Conservation (phyloP, 2,888 invertebrate genomes). For the Xestia xanthographa region DNA sequence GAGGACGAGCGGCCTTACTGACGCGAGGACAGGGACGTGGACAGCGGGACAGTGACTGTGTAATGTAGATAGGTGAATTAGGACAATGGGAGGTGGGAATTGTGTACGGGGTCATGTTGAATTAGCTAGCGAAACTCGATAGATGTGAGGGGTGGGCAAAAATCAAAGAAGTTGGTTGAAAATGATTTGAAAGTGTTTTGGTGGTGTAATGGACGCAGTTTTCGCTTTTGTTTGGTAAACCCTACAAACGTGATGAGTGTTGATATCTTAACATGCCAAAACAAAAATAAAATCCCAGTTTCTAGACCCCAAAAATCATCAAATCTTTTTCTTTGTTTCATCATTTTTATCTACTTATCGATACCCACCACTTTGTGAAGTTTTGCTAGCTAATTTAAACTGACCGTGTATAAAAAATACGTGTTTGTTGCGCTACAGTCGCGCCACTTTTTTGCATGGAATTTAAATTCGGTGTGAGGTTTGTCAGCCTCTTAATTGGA, state of each 20-base stretch:
- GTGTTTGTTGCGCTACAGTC: slow-evolving; percentile 12
- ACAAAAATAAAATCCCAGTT: not conserved
- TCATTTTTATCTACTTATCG: not conserved
- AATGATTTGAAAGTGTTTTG: not conserved
- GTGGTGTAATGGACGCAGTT: not conserved
- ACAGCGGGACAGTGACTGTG: slow-evolving; percentile 1
- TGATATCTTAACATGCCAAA: not conserved
- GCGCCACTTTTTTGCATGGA: slow-evolving; percentile 14
- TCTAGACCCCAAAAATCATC: not conserved
- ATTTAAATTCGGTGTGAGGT: not conserved
- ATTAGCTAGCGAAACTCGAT: not conserved
- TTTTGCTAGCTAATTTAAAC: not conserved
- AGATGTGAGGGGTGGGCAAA: not conserved
- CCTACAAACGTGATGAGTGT: not conserved
- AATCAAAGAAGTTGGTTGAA: not conserved
- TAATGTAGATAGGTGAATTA: slow-evolving; percentile 34
- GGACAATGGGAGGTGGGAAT: not conserved
- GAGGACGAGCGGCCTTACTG: slow-evolving; percentile 68
- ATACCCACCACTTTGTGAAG: not conserved
- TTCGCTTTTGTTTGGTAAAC: not conserved
- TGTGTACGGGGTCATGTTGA: not conserved
- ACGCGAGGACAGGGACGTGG: slow-evolving; percentile 34
- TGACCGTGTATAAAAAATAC: not conserved
- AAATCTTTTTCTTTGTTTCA: not conserved
- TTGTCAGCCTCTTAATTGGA: slow-evolving; percentile 28